Evolutionary conservation across 2,888 invertebrate genomes (phyloP).

Genomic region (Himalopsyche kuldschensis): DNA sequence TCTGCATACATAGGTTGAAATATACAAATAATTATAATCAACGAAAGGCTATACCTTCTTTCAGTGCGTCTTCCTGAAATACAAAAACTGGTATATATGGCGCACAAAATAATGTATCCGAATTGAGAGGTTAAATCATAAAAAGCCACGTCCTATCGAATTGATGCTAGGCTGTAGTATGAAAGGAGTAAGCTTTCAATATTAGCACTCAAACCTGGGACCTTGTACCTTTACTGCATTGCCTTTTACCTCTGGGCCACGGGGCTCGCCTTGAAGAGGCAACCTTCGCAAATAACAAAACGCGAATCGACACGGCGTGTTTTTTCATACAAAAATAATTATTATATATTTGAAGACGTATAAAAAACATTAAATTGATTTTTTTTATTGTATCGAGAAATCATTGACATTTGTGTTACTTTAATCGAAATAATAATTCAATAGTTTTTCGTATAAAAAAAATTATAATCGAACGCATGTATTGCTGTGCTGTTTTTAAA

Average conservation of each 20-base stretch:
- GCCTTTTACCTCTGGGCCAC: neutral
- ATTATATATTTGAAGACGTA: neutral
- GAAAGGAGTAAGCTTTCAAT: neutral
- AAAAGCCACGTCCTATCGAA: too few relatives aligned
- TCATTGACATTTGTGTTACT: neutral
- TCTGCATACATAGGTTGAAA: too few relatives aligned
- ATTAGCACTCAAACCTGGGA: neutral
- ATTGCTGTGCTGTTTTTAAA: neutral
- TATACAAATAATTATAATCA: too few relatives aligned
- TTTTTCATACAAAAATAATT: neutral
- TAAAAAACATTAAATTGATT: neutral
- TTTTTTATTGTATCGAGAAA: neutral
- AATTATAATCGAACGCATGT: neutral
- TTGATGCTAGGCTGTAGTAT: neutral
- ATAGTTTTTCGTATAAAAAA: neutral
- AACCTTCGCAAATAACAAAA: neutral
- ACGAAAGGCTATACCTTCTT: too few relatives aligned
- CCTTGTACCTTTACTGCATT: neutral
- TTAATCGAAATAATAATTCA: neutral
- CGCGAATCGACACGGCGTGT: neutral
- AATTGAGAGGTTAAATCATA: too few relatives aligned
- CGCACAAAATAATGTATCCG: too few relatives aligned
- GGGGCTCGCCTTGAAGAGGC: neutral
- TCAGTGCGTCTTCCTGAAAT: too few relatives aligned
- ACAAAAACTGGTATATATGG: too few relatives aligned